Evolutionary conservation across 2,797 vertebrate species (phyloP).

Genomic region (Manis crassicaudata): DNA sequence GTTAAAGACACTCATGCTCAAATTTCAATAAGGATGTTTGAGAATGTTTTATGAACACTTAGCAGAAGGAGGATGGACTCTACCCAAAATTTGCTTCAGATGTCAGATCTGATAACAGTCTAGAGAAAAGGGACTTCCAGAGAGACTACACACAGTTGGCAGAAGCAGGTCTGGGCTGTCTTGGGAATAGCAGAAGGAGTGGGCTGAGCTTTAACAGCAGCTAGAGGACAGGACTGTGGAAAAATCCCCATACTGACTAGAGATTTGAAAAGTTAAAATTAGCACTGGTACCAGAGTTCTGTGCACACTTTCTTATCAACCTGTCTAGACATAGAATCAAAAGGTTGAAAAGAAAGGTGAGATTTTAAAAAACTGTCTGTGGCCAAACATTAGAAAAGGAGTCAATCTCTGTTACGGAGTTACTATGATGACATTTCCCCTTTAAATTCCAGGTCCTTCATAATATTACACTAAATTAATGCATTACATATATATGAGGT

Average conservation of each 20-base stretch:
- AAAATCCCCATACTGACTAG: neutral
- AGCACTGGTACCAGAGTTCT: neutral
- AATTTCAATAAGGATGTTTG: neutral
- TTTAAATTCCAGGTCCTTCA: neutral
- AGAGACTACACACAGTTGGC: neutral
- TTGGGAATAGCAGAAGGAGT: neutral
- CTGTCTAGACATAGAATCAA: neutral
- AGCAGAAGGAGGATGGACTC: neutral
- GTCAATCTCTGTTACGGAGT: neutral
- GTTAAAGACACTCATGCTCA: neutral
- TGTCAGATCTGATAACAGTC: neutral
- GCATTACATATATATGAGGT: neutral
- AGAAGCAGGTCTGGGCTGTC: neutral
- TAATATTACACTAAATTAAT: neutral
- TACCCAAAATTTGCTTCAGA: neutral
- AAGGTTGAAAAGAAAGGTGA: neutral
- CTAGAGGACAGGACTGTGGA: accelerated
- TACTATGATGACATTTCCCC: neutral
- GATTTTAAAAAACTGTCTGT: neutral
- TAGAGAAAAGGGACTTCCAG: neutral
- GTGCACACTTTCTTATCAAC: neutral
- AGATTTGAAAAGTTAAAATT: neutral
- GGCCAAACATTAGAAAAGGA: neutral
- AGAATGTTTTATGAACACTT: too few relatives aligned
- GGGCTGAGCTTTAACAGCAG: neutral